Evolutionary conservation across 2,888 invertebrate genomes (phyloP).

Genomic region (Rhabditophanes sp.): DNA sequence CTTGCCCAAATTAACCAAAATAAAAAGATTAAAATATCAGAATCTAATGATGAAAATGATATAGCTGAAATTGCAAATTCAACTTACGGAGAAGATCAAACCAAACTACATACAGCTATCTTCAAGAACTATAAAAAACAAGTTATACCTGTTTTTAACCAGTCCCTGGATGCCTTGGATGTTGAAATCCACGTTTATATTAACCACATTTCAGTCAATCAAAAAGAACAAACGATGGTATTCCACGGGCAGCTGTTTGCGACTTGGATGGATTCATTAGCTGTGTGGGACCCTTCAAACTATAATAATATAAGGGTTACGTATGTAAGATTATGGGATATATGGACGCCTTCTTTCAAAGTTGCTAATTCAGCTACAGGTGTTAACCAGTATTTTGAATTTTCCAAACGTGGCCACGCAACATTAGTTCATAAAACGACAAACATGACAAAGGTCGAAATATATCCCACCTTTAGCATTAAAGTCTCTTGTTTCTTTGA

Average conservation of each 20-base stretch:
- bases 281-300: constrained; percentile 32
- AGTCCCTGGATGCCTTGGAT: no score
- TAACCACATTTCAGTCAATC: constrained; percentile 28
- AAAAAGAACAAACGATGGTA: constrained; percentile 27
- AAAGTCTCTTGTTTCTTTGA: constrained; percentile 34
- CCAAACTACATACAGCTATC: constrained; percentile 12
- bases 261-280: constrained; percentile 34
- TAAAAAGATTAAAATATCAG: no score
- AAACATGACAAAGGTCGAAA: constrained; percentile 17
- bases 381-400: constrained; percentile 10
- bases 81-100: constrained; percentile 21
- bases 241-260: constrained; percentile 37
- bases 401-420: constrained; percentile 19
- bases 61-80: constrained; percentile 15
- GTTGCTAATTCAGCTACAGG: constrained; percentile 17
- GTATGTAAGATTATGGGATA: constrained; percentile 30
- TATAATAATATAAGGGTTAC: constrained; percentile 31
- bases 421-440: constrained; percentile 7
- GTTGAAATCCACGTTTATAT: constrained; percentile 25
- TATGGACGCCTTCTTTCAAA: constrained; percentile 34
- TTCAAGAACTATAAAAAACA: constrained; percentile 17
- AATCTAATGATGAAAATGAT: no score
- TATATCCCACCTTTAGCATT: constrained; percentile 33
- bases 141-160: constrained; percentile 14
- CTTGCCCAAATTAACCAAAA: no score